Conservation (phyloP, 2,888 invertebrate genomes). For the Plemyria rubiginata region DNA sequence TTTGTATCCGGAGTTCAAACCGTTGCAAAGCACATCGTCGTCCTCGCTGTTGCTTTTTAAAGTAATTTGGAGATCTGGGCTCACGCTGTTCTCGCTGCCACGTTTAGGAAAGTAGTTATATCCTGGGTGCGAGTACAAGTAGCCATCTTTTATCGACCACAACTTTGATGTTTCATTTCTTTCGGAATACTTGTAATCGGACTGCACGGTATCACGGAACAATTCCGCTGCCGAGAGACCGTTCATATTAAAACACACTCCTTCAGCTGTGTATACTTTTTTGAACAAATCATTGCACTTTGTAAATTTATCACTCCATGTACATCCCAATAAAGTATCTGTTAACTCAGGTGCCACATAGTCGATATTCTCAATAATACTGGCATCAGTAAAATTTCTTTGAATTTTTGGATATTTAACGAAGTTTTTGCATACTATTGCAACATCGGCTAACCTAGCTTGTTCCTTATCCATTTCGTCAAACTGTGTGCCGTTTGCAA, state of each 20-base stretch:
- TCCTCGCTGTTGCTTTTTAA: neutral
- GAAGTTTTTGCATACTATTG: constrained; percentile 1
- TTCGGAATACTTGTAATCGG: constrained; percentile 15
- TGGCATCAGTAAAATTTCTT: constrained; percentile 13
- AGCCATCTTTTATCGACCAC: constrained; percentile 15
- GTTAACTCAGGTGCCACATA: constrained; percentile 38
- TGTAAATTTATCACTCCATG: constrained; percentile 25
- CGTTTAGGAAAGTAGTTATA: constrained; percentile 1
- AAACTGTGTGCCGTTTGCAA: neutral
- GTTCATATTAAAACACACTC: constrained; percentile 58
- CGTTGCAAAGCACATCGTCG: constrained; percentile 34
- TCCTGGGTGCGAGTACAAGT: neutral
- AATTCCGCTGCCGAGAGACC: constrained; percentile 52
- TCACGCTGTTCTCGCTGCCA: constrained; percentile 12
- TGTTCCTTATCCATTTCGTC: neutral
- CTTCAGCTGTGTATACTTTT: constrained; percentile 52
- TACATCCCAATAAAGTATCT: constrained; percentile 31
- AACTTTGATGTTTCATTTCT: neutral
- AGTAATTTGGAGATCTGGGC: constrained; percentile 9
- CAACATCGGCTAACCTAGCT: constrained; percentile 6
- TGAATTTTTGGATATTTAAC: neutral
- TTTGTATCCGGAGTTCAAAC: constrained; percentile 41
- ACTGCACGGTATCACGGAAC: constrained; percentile 38
- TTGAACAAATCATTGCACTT: constrained; percentile 34
- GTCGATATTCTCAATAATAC: constrained; percentile 6